Evolutionary conservation across 1,140 invertebrate genomes (phyloP).

Genomic region (Drosophila simulans): DNA sequence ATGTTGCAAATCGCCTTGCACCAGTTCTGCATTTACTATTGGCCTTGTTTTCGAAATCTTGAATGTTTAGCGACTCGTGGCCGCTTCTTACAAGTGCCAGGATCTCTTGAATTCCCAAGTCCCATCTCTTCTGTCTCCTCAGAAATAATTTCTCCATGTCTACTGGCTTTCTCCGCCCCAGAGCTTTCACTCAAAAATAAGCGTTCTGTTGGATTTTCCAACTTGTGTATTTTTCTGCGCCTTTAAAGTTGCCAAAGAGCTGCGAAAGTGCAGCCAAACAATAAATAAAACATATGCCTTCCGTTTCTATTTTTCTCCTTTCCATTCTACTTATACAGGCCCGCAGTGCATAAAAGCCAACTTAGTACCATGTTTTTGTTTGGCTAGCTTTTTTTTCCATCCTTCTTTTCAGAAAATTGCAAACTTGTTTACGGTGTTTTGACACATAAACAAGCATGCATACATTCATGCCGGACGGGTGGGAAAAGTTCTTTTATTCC

Average conservation of each 20-base stretch:
- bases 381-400: conserved; percentile 2
- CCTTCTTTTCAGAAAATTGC: conserved; percentile 35
- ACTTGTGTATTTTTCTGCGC: conserved; percentile 12
- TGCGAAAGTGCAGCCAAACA: conserved; percentile 33
- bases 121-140: background rate
- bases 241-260: conserved; percentile 38
- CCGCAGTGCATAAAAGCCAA: conserved; percentile 23
- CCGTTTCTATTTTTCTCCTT: background rate
- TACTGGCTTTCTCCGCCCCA: background rate
- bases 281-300: conserved; percentile 61
- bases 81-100: conserved; percentile 12
- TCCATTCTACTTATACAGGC: conserved; percentile 1
- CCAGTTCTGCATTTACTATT: background rate
- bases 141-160: conserved; percentile 21
- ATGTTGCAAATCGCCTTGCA: conserved; percentile 8
- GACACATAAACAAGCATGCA: conserved; percentile 41
- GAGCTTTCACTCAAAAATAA: conserved; percentile 10
- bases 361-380: conserved; percentile 33
- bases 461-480: conserved; percentile 23
- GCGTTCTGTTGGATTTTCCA: background rate
- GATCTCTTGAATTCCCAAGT: conserved; percentile 6
- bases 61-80: conserved; percentile 17
- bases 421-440: conserved; percentile 69
- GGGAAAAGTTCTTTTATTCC: conserved; percentile 13
- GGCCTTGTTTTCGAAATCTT: background rate